A percentile compares a stretch with the other conserved stretches of the same genome.
Evolutionary conservation across 64 coral and sea anemone species (phyloP).

Genomic region (Trachythela sp.): DNA sequence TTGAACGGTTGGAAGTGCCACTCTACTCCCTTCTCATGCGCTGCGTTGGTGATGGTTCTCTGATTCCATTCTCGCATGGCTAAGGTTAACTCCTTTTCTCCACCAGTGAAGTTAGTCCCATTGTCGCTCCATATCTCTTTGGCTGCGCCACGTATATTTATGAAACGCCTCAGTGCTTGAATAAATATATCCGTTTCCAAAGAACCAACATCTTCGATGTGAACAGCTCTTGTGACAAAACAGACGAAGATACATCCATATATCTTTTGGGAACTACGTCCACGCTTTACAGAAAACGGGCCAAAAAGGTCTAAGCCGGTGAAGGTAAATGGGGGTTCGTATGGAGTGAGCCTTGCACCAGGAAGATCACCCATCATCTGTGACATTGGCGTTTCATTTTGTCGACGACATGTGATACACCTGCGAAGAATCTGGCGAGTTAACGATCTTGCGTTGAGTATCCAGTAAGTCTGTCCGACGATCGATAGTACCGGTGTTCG

Average conservation of each 20-base stretch:
- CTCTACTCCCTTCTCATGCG: constrained; percentile 4
- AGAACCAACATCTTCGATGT: constrained; percentile 5
- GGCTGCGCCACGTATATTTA: not conserved
- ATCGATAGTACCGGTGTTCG: not conserved
- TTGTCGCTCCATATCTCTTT: constrained; percentile 16
- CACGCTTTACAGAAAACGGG: not conserved
- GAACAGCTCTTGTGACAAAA: constrained; percentile 6
- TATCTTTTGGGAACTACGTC: not conserved
- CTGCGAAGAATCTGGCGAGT: not conserved
- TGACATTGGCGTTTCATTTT: not conserved
- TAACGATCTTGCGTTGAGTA: not conserved
- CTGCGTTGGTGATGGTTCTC: not conserved
- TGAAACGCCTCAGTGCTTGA: not conserved
- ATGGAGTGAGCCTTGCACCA: not conserved
- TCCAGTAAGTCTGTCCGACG: not conserved
- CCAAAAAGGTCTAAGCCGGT: not conserved
- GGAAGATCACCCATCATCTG: not conserved
- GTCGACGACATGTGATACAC: not conserved
- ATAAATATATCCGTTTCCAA: not conserved
- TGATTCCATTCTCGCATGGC: not conserved
- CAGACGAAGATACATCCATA: not conserved
- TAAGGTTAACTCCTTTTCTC: not conserved
- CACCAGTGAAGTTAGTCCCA: not conserved
- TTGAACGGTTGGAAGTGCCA: not conserved
- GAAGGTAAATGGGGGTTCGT: not conserved